Evolutionary conservation across 2,888 invertebrate genomes (phyloP).

Genomic region (Cheilosia urbana): DNA sequence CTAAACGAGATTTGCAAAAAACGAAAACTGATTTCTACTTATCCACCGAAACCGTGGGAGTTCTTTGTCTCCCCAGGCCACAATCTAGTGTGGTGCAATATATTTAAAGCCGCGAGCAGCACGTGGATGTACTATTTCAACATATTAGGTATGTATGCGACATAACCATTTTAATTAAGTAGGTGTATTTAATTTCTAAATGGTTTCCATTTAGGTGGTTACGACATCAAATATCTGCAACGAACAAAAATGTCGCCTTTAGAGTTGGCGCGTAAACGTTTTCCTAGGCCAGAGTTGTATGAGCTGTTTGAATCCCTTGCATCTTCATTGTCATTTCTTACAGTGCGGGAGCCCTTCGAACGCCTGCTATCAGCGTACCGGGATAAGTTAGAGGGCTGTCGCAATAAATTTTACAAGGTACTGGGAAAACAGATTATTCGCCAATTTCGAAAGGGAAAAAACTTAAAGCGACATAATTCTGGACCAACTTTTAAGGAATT

Average conservation of each 20-base stretch:
- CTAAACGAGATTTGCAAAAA: slow-evolving; percentile 85
- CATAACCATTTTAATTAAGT: not conserved
- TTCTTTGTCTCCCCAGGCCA: slow-evolving; percentile 89
- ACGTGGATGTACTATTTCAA: slow-evolving; percentile 92
- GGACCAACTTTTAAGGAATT: slow-evolving; percentile 90
- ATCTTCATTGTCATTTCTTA: slow-evolving; percentile 87
- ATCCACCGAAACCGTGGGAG: slow-evolving; percentile 88
- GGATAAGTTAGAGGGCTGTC: slow-evolving; percentile 89
- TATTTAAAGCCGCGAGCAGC: slow-evolving; percentile 91
- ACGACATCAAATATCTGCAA: slow-evolving; percentile 86
- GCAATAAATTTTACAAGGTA: slow-evolving; percentile 88
- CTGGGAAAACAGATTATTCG: slow-evolving; percentile 88
- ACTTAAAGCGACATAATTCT: slow-evolving; percentile 78
- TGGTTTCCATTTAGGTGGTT: slow-evolving; percentile 84
- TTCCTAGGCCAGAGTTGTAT: slow-evolving; percentile 87
- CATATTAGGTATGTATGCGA: slow-evolving; percentile 86
- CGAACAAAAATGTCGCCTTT: slow-evolving; percentile 87
- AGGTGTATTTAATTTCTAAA: slow-evolving; percentile 1
- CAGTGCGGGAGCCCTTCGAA: slow-evolving; percentile 90
- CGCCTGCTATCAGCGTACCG: slow-evolving; percentile 89
- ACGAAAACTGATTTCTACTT: slow-evolving; percentile 82
- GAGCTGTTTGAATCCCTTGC: slow-evolving; percentile 87
- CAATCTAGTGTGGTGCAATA: slow-evolving; percentile 90
- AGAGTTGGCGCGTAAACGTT: slow-evolving; percentile 88
- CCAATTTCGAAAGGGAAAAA: slow-evolving; percentile 85